Evolutionary conservation across 2,888 invertebrate genomes (phyloP), one percentile per base, ranked within the genome.

Genomic region (Osedax fenrisi): DNA sequence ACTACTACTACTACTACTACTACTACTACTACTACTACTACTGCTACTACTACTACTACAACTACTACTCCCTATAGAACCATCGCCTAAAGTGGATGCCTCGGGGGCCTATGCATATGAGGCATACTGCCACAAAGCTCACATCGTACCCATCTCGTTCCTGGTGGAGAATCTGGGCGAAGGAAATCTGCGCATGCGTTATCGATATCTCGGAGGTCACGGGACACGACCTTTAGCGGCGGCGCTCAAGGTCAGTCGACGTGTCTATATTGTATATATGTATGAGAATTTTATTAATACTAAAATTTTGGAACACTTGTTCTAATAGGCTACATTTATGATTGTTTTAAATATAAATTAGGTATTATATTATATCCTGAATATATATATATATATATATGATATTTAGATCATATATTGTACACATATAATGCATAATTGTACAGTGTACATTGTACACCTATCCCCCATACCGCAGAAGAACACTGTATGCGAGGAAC

Each of bases 401-500:
- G n/a, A n/a, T n/a, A n/a, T n/a, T n/a, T n/a, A n/a, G n/a, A n/a
- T n/a, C n/a, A n/a, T n/a, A n/a, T n/a, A n/a, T n/a, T n/a, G n/a
- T n/a, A n/a, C n/a, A n/a, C n/a, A n/a, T n/a, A n/a, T n/a, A n/a
- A n/a, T n/a, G n/a, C n/a, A n/a, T n/a, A n/a, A n/a, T n/a, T n/a
- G n/a, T n/a, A n/a, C n/a, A n/a, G 66, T 23, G n/a, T 64, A 64
- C n/a, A 64, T 64, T 64, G 22, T 5, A 41, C 41, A 41, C 17
- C 5, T 41, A 10, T 41, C 5, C 17, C 41, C 5, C 41, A 17
- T 41, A 10, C 79, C 79, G 25, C 78, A 83, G 83, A 77, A 78
- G 23, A 83, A 83, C 79, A 82, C 83, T 25, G 78, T 83, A 23
- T 81, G 81, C 67, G 83, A 83, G 73, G 79, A 78, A 22, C 73